These are phyloP conservation scores for Chloroceryle amazona DNA, from an alignment of 2,797 vertebrate genomes.

Conservation along the genomic window DNA sequence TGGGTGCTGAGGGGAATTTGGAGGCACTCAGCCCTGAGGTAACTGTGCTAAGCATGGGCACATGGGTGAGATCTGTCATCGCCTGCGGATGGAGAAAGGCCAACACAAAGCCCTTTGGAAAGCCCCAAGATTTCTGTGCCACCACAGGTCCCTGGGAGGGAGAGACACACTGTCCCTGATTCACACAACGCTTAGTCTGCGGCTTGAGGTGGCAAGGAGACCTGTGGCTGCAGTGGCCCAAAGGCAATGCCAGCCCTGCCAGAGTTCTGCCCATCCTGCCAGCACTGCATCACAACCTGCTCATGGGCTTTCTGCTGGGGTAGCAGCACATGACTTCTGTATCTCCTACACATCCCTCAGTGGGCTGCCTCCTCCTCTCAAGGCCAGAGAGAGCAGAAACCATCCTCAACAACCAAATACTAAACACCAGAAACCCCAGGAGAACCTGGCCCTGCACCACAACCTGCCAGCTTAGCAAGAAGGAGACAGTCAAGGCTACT, in stretches of 20 bases:
- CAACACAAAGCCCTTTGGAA: not conserved
- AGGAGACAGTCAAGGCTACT: constrained; percentile 82
- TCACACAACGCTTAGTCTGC: rapidly evolving
- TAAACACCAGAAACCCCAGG: not conserved
- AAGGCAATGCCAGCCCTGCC: not conserved
- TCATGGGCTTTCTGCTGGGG: rapidly evolving
- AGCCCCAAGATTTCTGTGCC: not conserved
- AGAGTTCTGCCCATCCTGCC: not conserved
- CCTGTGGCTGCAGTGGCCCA: not conserved
- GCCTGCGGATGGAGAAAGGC: not conserved
- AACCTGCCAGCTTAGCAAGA: not conserved
- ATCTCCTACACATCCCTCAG: not conserved
- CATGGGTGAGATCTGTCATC: not conserved
- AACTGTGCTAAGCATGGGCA: rapidly evolving
- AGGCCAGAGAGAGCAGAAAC: not conserved
- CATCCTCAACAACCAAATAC: not conserved
- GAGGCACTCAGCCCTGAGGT: not conserved
- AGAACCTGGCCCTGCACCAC: not conserved
- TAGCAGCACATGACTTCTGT: rapidly evolving
- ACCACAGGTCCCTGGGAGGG: not conserved
- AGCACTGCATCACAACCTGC: rapidly evolving
- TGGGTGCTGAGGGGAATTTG: rapidly evolving
- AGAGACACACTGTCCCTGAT: not conserved
- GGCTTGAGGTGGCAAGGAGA: not conserved
- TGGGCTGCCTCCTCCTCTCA: not conserved